Evolutionary conservation across 2,888 invertebrate species (phyloP), one percentile per base, ranked within the genome.

Genomic region (Lasiommata megera): DNA sequence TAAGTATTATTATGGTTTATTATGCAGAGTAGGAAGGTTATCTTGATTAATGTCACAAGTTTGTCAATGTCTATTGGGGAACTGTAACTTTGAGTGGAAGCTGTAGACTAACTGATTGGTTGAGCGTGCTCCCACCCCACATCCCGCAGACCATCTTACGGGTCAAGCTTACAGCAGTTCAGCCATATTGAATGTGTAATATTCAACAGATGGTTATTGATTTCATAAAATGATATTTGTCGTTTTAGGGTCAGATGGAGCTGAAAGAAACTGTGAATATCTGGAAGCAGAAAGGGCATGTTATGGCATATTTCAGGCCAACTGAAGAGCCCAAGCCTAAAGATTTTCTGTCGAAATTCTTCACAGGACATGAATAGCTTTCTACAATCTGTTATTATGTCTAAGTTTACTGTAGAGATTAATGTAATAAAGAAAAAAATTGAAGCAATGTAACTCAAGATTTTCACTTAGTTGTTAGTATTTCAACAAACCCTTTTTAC

Each of bases 261-360:
- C 91, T 99, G 17, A 94, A 96, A 76, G 98, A 99, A 91, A 92
- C 94, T 0, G 94, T 94, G 0, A 93, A 96, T 65, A 92, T 94
- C 56, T 98, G 98, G 97, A 98, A 98, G 81, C 97, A 97, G 73
- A 95, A 95, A 67, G 94, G 95, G 9, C 96, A 97, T 74, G 82
- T 99, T 18, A 98, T 98, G 98, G 78, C 90, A 56, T 97, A 94
- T 77, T 98, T 97, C 90, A 95, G 95, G 77, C 96, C 97, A 50
- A 95, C 96, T 0, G 92, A 93, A 53, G 95, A 97, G 66, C 94
- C 95, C 1, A 97, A 96, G 79, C 97, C 98, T 17, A 94, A 94
- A 70, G 97, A 97, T 88, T 99, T 99, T 82, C 88, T 99, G 23
- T 95, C 96, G 0, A 98, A 98, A 88, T 99, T 99, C 88, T 92